Evolutionary conservation across 2,113 vertebrate species (phyloP), one percentile per base, ranked within the genome.

Genomic region (Cheilinus undulatus): DNA sequence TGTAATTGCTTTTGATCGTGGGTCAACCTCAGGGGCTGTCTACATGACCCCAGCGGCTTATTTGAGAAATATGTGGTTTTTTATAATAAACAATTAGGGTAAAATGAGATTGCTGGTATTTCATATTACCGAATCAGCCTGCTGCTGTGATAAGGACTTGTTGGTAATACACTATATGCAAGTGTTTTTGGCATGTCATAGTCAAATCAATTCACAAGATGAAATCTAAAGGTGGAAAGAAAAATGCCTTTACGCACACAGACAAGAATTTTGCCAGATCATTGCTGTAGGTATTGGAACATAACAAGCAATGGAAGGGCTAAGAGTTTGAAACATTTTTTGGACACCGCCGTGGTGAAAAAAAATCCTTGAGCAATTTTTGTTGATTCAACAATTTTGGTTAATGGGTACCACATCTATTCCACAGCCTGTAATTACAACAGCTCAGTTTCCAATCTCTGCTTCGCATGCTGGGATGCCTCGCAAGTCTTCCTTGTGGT

Each of bases 321-420:
- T 89, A 90, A 83, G 85, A 89, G 89, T 88, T 91, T 84, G 82
- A 91, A 88, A 89, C 78, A 88, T 90, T 92, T 88, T 93, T 93
- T 94, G 87, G 90, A 94, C 90, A 83, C 84, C 61, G 22, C 86
- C 79, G 90, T 91, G 92, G 92, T 90, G 93, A 85, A 92, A 82
- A 67, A 82, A 88, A 83, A 88, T 68, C 82, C 91, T 89, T 93
- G 88, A 91, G 85, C 88, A 91, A 85, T 94, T 94, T 94, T 92
- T 94, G 93, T 93, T 93, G 93, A 95, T 93, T 95, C 94, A 94
- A 94, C 94, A 92, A 93, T 94, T 95, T 92, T 93, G 93, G 93
- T 94, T 94, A 94, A 95, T 94, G 91, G 91, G 92, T 92, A 94
- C 93, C 94, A 93, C 93, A 94, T 93, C 91, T 93, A 94, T 94